Conservation (phyloP, 2,797 vertebrate species). For the Tokudaia muenninki region DNA sequence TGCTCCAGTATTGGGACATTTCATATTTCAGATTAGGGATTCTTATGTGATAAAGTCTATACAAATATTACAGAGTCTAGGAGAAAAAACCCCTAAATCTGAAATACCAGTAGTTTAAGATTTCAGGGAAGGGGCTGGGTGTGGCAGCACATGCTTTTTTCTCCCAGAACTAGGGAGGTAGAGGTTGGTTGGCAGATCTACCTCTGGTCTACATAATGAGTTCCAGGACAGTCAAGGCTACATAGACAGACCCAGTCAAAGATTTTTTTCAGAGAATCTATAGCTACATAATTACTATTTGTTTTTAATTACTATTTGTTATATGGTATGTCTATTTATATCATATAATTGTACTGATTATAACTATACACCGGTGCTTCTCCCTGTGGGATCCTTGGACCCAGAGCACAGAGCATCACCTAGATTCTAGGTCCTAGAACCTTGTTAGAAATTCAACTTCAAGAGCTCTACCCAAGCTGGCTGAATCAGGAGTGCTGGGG, state of each 20-base stretch:
- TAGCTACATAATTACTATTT: not conserved
- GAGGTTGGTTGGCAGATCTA: not conserved
- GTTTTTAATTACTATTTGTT: not conserved
- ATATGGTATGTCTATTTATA: not conserved
- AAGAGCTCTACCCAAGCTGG: not conserved
- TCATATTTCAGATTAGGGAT: not conserved
- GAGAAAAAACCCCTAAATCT: not conserved
- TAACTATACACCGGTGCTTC: not conserved
- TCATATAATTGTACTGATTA: conserved; percentile 3
- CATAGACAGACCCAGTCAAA: not conserved
- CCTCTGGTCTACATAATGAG: not conserved
- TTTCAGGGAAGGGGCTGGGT: not conserved
- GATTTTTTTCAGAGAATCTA: not conserved
- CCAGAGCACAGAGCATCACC: not conserved
- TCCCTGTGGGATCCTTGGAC: not conserved
- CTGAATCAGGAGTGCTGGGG: conserved; percentile 6
- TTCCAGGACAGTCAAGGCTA: not conserved
- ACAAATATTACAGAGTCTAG: conserved; percentile 14
- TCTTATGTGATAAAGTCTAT: not conserved
- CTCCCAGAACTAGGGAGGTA: not conserved
- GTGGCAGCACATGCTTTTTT: too few relatives aligned
- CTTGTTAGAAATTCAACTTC: conserved; percentile 40
- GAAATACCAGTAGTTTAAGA: not conserved
- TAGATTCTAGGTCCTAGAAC: not conserved
- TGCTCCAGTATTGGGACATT: not conserved